Base-by-base conservation (phyloP, 2,113 vertebrate genomes). In the Pachycephala philippinensis region DNA sequence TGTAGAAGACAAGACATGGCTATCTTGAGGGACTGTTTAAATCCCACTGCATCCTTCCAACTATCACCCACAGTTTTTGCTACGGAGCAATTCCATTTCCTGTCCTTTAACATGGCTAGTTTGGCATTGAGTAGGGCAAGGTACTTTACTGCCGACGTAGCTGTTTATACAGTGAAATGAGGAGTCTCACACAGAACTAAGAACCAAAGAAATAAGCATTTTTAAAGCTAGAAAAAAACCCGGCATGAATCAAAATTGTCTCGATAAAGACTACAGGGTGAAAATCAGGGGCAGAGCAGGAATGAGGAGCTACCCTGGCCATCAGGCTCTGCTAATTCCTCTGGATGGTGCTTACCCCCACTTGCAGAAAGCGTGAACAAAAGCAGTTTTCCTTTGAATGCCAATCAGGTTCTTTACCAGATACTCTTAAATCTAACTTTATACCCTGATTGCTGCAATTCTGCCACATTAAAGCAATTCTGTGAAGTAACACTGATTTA, bases 401-500 rank as follows among this genome's bases (percentile, higher is more conserved):
- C 39, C 68, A 91, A 84, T 96, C 92, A 93, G 24, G 60, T 93
- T 75, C 52, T 92, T 92, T 75, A 94, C 79, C 59, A 90, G 83
- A 71, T 84, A 88, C 44, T 71, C 75, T 77, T 66, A 88, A 93
- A 75, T 81, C 71, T 88, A 80, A 93, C 82, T 86, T 95, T 86
- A 77, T 75, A 42, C 44, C 35, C 71, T 68, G 68, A 96, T 90
- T 95, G 92, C 90, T 68, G 72, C 72, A 92, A 92, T 90, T 92
- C 82, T 84, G 39, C 42, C 52, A 45, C 77, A 78, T 89, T 95
- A 89, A 96, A 94, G 31, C 0, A 1, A 71, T 90, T 89, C 79
- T 85, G 82, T 93, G 72, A 97, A 95, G 83, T 71, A 94, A 93
- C 60, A 24, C 56, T 84, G 68, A 94, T 92, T 96, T 95, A 86